phyloP scores from a whole-genome alignment of 2,113 vertebrate genomes.

The Zosterops japonicus region DNA sequence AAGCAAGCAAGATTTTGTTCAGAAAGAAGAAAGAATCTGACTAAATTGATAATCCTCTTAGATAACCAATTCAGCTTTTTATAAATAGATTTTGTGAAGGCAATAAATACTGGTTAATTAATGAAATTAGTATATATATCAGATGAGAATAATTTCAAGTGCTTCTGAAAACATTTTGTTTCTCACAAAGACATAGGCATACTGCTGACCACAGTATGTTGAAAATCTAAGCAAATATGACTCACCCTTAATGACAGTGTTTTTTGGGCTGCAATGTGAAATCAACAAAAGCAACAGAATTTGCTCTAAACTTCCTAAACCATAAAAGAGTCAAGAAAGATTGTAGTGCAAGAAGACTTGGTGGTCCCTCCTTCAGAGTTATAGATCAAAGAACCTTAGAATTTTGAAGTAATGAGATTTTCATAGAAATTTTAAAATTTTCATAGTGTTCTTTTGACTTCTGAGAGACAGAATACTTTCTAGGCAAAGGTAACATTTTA shows the following conservation, averaged over 20 bases:
- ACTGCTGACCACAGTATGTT: background rate
- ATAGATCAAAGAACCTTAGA: background rate
- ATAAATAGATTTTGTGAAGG: background rate
- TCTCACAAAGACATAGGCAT: background rate
- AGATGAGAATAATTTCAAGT: background rate
- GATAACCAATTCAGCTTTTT: background rate
- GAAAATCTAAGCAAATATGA: background rate
- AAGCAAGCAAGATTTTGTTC: background rate
- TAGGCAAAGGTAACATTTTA: background rate
- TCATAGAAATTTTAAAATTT: background rate
- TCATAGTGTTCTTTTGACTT: background rate
- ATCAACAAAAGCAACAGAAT: background rate
- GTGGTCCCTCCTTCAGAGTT: background rate
- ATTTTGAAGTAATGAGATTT: background rate
- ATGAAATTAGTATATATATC: background rate
- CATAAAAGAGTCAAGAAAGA: background rate
- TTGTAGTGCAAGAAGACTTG: background rate
- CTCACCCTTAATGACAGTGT: background rate
- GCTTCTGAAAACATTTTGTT: background rate
- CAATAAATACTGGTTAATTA: background rate
- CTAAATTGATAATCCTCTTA: background rate
- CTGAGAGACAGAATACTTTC: background rate
- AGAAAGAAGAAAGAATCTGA: background rate
- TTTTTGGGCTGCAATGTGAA: background rate
- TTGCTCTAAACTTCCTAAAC: background rate